Base-by-base conservation (phyloP, 2,888 invertebrate species). In the Agriotes lineatus region DNA sequence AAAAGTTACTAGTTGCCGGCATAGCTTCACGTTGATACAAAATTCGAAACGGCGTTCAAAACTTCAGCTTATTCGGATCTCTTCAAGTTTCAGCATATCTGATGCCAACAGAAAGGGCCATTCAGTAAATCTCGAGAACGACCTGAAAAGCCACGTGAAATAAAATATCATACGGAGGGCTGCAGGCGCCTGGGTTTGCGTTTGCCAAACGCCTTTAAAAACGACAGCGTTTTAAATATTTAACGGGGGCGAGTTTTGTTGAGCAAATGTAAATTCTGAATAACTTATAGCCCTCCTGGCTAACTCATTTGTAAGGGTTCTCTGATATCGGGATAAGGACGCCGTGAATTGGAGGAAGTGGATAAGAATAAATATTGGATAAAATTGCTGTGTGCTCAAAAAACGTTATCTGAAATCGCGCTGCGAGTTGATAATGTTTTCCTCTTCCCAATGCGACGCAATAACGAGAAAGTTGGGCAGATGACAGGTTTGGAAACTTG, bases 101-200 rank as follows among this genome's bases (percentile, higher is more conserved):
- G 22, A 48, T 19, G 22, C 19, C 12, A 19, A 48, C 48, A 48
- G 22, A 33, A 18, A 52, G 16, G 5, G 52, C 33, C 6, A 52
- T 52, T 48, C 33, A 30, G 52, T 35, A 52, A 35, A 52, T 52
- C 33, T 52, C 18, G 6, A 10, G 30, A 18, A 52, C 10, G 30
- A 52, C 33, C 18, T 52, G 52, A 16, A 52, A 52, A 52, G 52
- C 52, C 52, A 16, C 33, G 52, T 35, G 33, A 52, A 52, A 52
- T 52, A 48, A 48, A 48, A 48, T 48, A 48, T 48, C 48, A 48
- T 48, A 22, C 14, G 48, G 22, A 25, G 22, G n/a, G 52, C 14
- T 25, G 16, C 10, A 12, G 33, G 16, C 10, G 18, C 52, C 6
- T 33, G 12, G 22, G 18, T 22, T 22, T 22, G n/a, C 48, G 20